Percentiles rank a stretch among this genome's conserved stretches.
phyloP scores from a whole-genome alignment of 2,797 vertebrate species.

The Carapus acus region DNA sequence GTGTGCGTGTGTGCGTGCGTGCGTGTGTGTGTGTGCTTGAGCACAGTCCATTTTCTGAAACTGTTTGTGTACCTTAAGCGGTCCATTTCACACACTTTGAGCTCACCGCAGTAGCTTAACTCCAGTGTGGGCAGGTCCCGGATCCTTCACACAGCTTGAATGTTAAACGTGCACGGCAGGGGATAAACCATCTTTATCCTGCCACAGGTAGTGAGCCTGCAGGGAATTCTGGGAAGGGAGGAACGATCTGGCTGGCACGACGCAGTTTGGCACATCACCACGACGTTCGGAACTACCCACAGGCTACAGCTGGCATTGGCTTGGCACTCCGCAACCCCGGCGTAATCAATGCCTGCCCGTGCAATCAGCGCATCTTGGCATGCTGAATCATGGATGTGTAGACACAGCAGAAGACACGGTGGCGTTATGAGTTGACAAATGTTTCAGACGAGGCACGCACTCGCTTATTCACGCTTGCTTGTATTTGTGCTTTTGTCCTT shows the following conservation, averaged over 20 bases:
- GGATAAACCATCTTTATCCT: conserved; percentile 19
- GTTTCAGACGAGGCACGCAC: neutral
- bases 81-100: no score
- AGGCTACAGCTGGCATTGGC: conserved; percentile 49
- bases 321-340: conserved; percentile 50
- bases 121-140: neutral
- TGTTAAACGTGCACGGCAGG: neutral
- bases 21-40: no score
- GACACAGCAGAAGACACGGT: neutral
- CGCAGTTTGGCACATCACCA: conserved; percentile 38
- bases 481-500: conserved; percentile 47
- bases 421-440: neutral
- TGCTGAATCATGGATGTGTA: conserved; percentile 17
- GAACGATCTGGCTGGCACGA: conserved; percentile 30
- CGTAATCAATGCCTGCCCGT: conserved; percentile 44
- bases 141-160: neutral
- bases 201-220: conserved; percentile 46
- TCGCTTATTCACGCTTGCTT: conserved; percentile 18
- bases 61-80: no score
- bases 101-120: neutral
- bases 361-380: conserved; percentile 52
- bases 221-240: conserved; percentile 29
- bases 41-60: no score
- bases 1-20: no score
- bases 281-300: conserved; percentile 30